Conservation (phyloP, 1,140 invertebrate genomes). For the Calosoma granatense region DNA sequence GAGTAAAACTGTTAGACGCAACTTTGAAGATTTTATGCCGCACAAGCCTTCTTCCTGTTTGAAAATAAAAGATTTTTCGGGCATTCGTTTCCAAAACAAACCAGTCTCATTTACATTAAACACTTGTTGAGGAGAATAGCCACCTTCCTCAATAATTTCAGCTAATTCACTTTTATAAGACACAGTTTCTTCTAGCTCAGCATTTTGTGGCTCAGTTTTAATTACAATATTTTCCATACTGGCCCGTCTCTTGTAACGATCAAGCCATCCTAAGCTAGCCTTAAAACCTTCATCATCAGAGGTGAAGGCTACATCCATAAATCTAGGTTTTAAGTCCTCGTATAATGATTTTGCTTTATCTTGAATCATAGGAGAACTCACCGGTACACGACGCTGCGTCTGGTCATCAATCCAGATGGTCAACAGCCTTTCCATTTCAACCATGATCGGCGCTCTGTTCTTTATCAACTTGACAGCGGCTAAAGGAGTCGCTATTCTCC, state of each 20-base stretch:
- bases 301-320: too few relatives aligned
- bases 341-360: neutral
- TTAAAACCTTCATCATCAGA: constrained; percentile 12
- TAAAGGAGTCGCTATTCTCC: neutral
- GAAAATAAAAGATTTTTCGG: constrained; percentile 32
- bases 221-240: constrained; percentile 28
- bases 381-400: neutral
- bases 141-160: constrained; percentile 23
- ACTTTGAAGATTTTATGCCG: constrained; percentile 36
- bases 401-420: neutral
- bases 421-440: neutral
- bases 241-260: constrained; percentile 28
- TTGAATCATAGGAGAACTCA: neutral
- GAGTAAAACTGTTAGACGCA: constrained; percentile 35
- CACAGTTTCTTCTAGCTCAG: constrained; percentile 25
- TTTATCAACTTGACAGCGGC: neutral
- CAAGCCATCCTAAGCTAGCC: constrained; percentile 32
- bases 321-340: neutral
- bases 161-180: constrained; percentile 18
- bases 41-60: constrained; percentile 30
- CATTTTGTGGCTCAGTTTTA: constrained; percentile 25
- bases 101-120: constrained; percentile 35
- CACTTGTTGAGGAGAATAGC: constrained; percentile 30
- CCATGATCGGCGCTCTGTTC: neutral
- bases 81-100: constrained; percentile 39